Evolutionary conservation across 2,113 vertebrate genomes (phyloP).

Genomic region (Pithys albifrons): DNA sequence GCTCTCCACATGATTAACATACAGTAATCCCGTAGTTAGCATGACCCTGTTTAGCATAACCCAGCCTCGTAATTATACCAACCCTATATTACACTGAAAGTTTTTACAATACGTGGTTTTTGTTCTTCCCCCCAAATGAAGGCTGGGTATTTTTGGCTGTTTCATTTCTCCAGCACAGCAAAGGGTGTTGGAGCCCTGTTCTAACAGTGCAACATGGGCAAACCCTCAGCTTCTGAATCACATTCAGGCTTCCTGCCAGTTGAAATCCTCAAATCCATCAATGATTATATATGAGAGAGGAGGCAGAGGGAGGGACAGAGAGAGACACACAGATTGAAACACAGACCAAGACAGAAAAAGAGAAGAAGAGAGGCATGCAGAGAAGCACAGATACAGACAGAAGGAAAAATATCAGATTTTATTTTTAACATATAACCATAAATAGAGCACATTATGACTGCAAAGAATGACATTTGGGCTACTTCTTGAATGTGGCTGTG

Average conservation of each 20-base stretch:
- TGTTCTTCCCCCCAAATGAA: no score
- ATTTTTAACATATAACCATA: not conserved
- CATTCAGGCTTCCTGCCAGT: not conserved
- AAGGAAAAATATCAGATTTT: not conserved
- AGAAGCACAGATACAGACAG: not conserved
- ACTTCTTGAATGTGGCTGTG: not conserved
- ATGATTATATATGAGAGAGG: not conserved
- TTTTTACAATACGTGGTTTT: no score
- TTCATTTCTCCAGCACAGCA: not conserved
- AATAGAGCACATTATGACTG: not conserved
- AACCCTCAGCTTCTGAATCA: not conserved
- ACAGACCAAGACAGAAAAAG: not conserved
- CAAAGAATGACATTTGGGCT: not conserved
- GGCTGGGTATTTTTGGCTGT: no score
- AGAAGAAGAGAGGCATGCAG: not conserved
- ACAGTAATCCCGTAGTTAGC: no score
- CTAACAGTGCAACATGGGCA: not conserved
- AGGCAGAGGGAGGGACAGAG: fast-evolving
- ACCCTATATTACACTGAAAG: no score
- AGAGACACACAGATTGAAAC: not conserved
- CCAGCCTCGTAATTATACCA: no score
- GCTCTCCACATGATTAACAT: no score
- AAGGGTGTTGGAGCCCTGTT: not conserved
- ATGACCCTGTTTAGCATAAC: no score
- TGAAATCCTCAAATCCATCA: not conserved